Percentiles rank a stretch among this genome's conserved stretches.
These are phyloP conservation scores for Darevskia mixta DNA, from an alignment of 2,797 vertebrate genomes.

Conservation along the genomic window DNA sequence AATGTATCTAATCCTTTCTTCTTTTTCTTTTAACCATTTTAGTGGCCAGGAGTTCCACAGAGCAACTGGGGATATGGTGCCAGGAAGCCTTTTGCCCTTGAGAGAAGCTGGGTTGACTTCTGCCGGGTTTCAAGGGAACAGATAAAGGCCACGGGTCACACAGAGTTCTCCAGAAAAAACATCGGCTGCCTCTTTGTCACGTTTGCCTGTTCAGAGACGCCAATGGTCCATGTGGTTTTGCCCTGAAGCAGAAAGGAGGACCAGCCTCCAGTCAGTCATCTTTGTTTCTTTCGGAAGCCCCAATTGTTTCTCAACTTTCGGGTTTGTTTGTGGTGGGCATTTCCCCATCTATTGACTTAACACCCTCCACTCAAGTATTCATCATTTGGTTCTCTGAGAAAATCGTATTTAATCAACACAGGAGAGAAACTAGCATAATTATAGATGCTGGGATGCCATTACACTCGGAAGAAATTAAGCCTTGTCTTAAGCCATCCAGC, in stretches of 20 bases:
- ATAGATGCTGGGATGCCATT: slow-evolving; percentile 92
- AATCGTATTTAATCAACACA: slow-evolving; percentile 86
- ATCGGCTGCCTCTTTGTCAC: not conserved
- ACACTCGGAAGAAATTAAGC: slow-evolving; percentile 92
- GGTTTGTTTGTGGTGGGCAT: slow-evolving; percentile 79
- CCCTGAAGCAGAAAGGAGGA: slow-evolving; percentile 42
- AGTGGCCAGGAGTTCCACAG: not conserved
- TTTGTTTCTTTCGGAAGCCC: slow-evolving; percentile 17
- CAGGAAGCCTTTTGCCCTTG: too few relatives aligned
- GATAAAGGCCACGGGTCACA: not conserved
- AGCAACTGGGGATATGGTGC: not conserved
- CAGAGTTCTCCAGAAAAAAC: slow-evolving; percentile 34
- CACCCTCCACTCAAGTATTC: slow-evolving; percentile 78
- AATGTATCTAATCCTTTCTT: not conserved
- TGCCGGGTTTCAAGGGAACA: not conserved
- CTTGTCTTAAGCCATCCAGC: slow-evolving; percentile 74
- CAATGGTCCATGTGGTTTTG: not conserved
- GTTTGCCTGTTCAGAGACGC: not conserved
- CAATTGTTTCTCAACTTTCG: slow-evolving; percentile 53
- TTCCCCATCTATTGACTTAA: slow-evolving; percentile 76
- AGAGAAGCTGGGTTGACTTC: too few relatives aligned
- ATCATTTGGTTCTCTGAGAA: slow-evolving; percentile 80
- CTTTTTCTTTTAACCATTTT: too few relatives aligned
- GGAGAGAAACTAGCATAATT: slow-evolving; percentile 95
- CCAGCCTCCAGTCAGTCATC: slow-evolving; percentile 16